Evolutionary conservation across 2,113 vertebrate species (phyloP).

Genomic region (Campylomormyrus tamandua): DNA sequence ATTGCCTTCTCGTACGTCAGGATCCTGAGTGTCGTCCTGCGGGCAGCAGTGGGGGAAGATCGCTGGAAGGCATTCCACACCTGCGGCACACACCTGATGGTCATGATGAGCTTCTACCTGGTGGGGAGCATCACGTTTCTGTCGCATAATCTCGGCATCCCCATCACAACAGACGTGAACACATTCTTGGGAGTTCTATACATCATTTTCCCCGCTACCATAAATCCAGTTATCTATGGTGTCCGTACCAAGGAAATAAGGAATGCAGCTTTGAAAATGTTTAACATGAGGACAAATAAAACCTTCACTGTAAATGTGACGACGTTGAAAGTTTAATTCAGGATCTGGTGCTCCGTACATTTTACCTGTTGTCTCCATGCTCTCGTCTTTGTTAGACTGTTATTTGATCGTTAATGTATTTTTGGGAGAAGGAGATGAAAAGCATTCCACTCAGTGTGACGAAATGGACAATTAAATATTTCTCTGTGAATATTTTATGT

Average conservation of each 20-base stretch:
- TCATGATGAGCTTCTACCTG: slow-evolving; percentile 63
- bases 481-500: neutral
- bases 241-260: slow-evolving; percentile 64
- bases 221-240: slow-evolving; percentile 67
- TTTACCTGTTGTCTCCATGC: neutral
- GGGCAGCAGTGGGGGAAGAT: slow-evolving; percentile 36
- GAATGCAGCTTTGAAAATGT: slow-evolving; percentile 38
- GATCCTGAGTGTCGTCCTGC: slow-evolving; percentile 50
- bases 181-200: slow-evolving; percentile 61
- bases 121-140: slow-evolving; percentile 65
- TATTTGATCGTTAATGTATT: neutral
- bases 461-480: neutral
- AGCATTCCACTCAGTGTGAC: neutral
- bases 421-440: neutral
- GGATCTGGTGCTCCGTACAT: neutral
- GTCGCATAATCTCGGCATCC: slow-evolving; percentile 46
- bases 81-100: slow-evolving; percentile 64
- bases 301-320: slow-evolving; percentile 27
- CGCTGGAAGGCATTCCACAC: slow-evolving; percentile 65
- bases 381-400: neutral
- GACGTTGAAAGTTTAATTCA: slow-evolving; percentile 25
- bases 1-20: slow-evolving; percentile 59
- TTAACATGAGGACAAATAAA: slow-evolving; percentile 31
- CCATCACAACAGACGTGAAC: slow-evolving; percentile 55
- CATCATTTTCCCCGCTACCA: slow-evolving; percentile 58